phyloP scores from a whole-genome alignment of 2,888 invertebrate species.

The Microplitis manilae region DNA sequence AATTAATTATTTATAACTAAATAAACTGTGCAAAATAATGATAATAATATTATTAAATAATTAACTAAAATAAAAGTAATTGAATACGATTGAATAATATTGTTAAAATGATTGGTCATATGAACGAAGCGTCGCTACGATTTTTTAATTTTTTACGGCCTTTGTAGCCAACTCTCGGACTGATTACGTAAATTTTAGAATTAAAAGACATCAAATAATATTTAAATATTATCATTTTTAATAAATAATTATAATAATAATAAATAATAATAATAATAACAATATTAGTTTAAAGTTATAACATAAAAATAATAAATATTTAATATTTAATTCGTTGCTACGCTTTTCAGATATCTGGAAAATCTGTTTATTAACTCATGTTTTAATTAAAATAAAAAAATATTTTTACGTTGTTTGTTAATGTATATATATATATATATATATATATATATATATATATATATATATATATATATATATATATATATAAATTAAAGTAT shows the following conservation, averaged over 20 bases:
- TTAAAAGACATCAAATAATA: conserved; percentile 21
- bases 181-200: conserved; percentile 48
- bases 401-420: conserved; percentile 40
- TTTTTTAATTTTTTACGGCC: conserved; percentile 45
- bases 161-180: conserved; percentile 48
- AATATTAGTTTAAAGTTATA: conserved; percentile 13
- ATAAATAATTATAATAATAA: conserved; percentile 12
- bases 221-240: conserved; percentile 4
- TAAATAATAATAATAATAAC: conserved; percentile 32
- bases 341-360: neutral
- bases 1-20: neutral
- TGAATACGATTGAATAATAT: conserved; percentile 7
- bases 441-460: neutral
- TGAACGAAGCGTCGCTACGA: conserved; percentile 15
- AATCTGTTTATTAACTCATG: neutral
- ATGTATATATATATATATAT: conserved; percentile 15
- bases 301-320: conserved; percentile 9
- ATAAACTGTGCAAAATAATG: conserved; percentile 9
- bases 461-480: neutral
- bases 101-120: neutral
- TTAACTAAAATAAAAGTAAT: neutral
- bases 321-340: conserved; percentile 25
- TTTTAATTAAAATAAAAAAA: conserved; percentile 11
- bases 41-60: neutral
- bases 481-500: neutral